Conservation (phyloP, 2,113 vertebrate genomes). For the Bettongia penicillata region DNA sequence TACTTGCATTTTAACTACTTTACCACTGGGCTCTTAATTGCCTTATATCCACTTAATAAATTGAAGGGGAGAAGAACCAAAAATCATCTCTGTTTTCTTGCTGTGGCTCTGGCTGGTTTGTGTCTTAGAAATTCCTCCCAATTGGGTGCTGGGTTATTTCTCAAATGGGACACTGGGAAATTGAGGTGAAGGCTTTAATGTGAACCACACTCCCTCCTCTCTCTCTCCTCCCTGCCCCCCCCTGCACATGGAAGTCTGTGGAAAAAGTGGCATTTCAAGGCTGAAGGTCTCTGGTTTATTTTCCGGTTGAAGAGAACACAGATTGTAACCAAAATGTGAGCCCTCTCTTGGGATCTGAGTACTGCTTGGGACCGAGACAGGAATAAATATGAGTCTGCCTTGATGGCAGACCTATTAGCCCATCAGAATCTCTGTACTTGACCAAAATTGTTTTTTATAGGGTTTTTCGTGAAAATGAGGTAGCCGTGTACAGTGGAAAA, state of each 20-base stretch:
- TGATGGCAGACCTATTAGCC: neutral
- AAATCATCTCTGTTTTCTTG: conserved; percentile 36
- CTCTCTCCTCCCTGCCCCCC: neutral
- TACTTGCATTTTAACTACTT: conserved; percentile 86
- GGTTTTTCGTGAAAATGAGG: neutral
- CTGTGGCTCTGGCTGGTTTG: neutral
- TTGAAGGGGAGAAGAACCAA: conserved; percentile 61
- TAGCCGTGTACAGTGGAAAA: neutral
- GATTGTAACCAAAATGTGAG: neutral
- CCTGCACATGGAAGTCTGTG: rapidly evolving
- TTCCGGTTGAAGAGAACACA: conserved; percentile 9
- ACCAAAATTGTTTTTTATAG: neutral
- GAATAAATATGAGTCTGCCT: neutral
- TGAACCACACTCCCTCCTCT: neutral
- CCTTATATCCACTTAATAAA: conserved; percentile 82
- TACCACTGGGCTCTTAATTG: conserved; percentile 85
- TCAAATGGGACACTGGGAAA: neutral
- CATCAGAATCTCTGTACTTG: neutral
- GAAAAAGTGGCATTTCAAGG: neutral
- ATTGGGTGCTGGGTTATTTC: neutral
- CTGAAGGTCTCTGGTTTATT: neutral
- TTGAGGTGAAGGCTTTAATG: neutral
- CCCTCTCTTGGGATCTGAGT: neutral
- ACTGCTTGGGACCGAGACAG: neutral
- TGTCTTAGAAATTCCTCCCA: neutral